A percentile compares a stretch with the other conserved stretches of the same genome.
phyloP scores from a whole-genome alignment of 1,140 invertebrate species.

The Eciton burchellii region DNA sequence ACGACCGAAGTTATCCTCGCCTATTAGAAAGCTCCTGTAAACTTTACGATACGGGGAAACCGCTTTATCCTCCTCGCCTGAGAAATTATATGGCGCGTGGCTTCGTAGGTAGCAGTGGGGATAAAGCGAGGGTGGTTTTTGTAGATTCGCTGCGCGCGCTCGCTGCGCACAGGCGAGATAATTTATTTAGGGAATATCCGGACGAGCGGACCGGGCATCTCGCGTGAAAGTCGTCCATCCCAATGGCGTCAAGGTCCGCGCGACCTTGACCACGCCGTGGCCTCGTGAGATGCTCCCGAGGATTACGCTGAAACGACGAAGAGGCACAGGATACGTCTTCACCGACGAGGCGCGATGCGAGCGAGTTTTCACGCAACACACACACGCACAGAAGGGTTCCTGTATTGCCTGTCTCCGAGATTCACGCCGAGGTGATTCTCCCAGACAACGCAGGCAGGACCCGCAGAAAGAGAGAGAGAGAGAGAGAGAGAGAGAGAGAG shows the following conservation, averaged over 20 bases:
- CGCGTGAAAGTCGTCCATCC: conserved; percentile 28
- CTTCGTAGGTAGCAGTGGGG: neutral
- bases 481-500: too few relatives aligned
- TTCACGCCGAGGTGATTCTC: too few relatives aligned
- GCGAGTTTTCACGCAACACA: too few relatives aligned
- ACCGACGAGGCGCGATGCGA: too few relatives aligned
- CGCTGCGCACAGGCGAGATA: conserved; percentile 40
- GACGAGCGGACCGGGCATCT: neutral
- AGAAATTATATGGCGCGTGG: conserved; percentile 71
- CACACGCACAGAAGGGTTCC: too few relatives aligned
- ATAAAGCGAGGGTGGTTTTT: conserved; percentile 3
- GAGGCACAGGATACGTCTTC: too few relatives aligned
- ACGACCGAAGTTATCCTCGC: conserved; percentile 12
- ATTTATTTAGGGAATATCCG: conserved; percentile 41
- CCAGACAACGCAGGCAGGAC: too few relatives aligned
- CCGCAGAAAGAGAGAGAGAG: too few relatives aligned
- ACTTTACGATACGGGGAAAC: conserved; percentile 47
- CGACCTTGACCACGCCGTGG: conserved; percentile 21
- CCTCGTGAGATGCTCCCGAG: too few relatives aligned
- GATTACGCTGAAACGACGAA: too few relatives aligned
- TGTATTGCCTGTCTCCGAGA: too few relatives aligned
- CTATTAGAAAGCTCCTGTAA: conserved; percentile 57
- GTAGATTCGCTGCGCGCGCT: too few relatives aligned
- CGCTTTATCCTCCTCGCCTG: conserved; percentile 57
- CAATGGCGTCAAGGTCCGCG: neutral